Conservation (phyloP, 2,888 invertebrate genomes). For the Chymomyza amoena region DNA sequence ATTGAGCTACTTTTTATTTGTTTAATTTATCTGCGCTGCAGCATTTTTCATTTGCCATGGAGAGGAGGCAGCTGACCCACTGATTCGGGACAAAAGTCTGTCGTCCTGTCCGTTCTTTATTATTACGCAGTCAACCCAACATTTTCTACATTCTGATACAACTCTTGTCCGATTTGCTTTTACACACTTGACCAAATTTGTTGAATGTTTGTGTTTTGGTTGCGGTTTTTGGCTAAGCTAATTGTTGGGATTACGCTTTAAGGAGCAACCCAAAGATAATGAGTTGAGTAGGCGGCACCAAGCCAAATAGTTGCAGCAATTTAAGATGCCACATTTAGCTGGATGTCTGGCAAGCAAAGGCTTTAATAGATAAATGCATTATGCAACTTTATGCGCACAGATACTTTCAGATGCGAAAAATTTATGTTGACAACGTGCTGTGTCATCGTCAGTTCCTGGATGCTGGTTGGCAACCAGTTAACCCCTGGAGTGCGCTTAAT, state of each 20-base stretch:
- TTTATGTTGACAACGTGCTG: slow-evolving; percentile 65
- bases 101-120: background rate
- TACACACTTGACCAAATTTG: background rate
- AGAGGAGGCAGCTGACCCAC: background rate
- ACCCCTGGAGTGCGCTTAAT: background rate
- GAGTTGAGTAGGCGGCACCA: background rate
- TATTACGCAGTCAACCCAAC: background rate
- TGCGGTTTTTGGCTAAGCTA: background rate
- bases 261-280: too few species aligned
- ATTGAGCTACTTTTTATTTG: background rate
- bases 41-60: too few species aligned
- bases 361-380: slow-evolving; percentile 58
- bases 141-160: background rate
- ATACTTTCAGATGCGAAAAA: slow-evolving; percentile 33
- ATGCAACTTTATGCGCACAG: slow-evolving; percentile 17
- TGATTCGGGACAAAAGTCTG: background rate
- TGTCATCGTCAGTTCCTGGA: slow-evolving; percentile 33
- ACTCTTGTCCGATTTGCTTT: background rate
- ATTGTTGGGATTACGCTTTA: background rate
- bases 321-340: background rate
- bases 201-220: background rate
- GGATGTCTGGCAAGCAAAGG: background rate
- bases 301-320: background rate
- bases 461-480: slow-evolving; percentile 25
- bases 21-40: background rate